phyloP scores from a whole-genome alignment of 2,113 vertebrate genomes.

The Pteronura brasiliensis region DNA sequence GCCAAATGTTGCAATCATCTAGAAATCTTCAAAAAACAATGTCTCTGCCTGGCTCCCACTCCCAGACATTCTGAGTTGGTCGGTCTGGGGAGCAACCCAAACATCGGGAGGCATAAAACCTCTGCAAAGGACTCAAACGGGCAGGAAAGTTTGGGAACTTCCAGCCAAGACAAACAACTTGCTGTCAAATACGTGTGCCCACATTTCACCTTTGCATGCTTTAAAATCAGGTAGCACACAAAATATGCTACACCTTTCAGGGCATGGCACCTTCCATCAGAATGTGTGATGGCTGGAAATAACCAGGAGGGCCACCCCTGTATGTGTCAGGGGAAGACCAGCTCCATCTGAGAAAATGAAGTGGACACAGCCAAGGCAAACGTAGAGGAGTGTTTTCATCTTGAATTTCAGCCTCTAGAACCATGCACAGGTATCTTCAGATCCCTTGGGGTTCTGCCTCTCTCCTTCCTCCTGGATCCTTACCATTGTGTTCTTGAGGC shows the following conservation, averaged over 20 bases:
- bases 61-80: not conserved
- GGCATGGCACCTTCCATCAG: rapidly evolving
- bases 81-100: not conserved
- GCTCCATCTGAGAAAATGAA: not conserved
- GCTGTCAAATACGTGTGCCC: not conserved
- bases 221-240: not conserved
- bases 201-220: not conserved
- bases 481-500: not conserved
- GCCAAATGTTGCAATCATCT: not conserved
- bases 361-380: rapidly evolving
- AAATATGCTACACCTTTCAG: not conserved
- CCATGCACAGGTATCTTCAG: not conserved
- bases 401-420: not conserved
- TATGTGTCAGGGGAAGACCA: rapidly evolving
- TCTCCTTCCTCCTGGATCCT: not conserved
- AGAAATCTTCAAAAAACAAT: not conserved
- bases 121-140: rapidly evolving
- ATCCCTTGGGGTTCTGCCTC: too few species aligned
- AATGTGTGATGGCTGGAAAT: rapidly evolving
- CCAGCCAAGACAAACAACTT: not conserved
- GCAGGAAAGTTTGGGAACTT: not conserved
- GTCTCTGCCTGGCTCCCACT: not conserved
- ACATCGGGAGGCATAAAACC: not conserved
- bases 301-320: not conserved
- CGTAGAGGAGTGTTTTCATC: rapidly evolving